phyloP scores from a whole-genome alignment of 2,888 invertebrate genomes.

The Bellardia bayeri region DNA sequence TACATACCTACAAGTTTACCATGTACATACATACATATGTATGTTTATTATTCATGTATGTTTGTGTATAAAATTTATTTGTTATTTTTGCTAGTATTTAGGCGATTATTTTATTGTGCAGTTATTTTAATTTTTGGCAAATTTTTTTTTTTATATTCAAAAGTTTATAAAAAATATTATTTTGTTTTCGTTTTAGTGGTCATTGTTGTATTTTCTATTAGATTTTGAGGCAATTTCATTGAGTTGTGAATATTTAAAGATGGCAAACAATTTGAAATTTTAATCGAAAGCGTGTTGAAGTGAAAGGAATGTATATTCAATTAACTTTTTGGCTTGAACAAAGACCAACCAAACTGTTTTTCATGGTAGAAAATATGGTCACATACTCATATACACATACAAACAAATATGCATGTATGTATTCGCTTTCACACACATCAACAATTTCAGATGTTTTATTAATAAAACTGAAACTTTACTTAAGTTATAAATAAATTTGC shows the following conservation, averaged over 20 bases:
- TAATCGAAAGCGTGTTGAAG: constrained; percentile 74
- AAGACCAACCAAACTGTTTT: constrained; percentile 13
- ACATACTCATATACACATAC: not conserved
- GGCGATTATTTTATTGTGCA: constrained; percentile 72
- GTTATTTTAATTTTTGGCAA: constrained; percentile 61
- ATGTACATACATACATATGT: not conserved
- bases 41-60: constrained; percentile 2
- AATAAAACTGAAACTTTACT: constrained; percentile 11
- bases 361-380: not conserved
- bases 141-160: constrained; percentile 16
- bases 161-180: constrained; percentile 51
- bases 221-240: constrained; percentile 66
- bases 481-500: constrained; percentile 30
- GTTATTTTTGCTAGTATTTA: constrained; percentile 70
- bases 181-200: constrained; percentile 30
- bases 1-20: not conserved
- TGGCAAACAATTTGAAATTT: constrained; percentile 72
- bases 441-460: constrained; percentile 17
- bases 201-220: constrained; percentile 58
- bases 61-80: constrained; percentile 40
- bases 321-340: constrained; percentile 54
- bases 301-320: constrained; percentile 71
- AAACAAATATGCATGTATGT: not conserved
- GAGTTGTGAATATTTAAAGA: constrained; percentile 73
- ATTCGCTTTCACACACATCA: not conserved